Evolutionary conservation across 2,888 invertebrate species (phyloP).

Genomic region (Stenchaetothrips biformis): DNA sequence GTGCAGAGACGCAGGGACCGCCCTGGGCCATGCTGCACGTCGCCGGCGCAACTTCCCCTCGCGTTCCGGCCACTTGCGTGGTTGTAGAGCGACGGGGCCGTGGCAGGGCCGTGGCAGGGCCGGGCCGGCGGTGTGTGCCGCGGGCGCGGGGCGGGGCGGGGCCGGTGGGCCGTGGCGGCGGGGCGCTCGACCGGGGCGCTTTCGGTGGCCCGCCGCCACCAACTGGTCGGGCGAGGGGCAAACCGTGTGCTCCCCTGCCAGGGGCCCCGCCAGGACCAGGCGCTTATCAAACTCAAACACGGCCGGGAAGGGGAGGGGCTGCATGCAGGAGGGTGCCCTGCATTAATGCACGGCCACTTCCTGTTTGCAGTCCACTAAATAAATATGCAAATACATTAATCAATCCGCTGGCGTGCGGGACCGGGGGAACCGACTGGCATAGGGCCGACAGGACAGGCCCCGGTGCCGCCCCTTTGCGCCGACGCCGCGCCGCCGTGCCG

Average conservation of each 20-base stretch:
- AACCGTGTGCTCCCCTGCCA: background rate
- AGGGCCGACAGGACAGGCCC: background rate
- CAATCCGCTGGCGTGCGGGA: background rate
- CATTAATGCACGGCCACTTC: conserved; percentile 8
- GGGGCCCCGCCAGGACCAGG: background rate
- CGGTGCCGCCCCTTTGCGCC: background rate
- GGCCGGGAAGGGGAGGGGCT: background rate
- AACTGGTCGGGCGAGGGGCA: background rate
- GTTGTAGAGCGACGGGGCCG: background rate
- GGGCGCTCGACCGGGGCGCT: background rate
- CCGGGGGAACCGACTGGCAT: background rate
- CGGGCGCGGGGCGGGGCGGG: background rate
- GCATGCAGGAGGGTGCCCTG: background rate
- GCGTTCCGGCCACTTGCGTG: background rate
- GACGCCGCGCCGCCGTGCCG: background rate
- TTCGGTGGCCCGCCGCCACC: background rate
- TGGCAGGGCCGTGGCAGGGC: too few species aligned
- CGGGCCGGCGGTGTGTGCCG: background rate
- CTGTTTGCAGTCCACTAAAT: conserved; percentile 15
- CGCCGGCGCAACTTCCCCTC: background rate
- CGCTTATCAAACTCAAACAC: conserved; percentile 1
- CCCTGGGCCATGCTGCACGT: background rate
- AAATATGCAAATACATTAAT: conserved; percentile 10
- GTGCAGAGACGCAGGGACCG: background rate
- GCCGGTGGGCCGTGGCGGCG: background rate